A percentile compares a stretch with the other conserved stretches of the same genome.
These are phyloP conservation scores for Chrysoperla carnea DNA, from an alignment of 1,140 invertebrate genomes.

Conservation along the genomic window DNA sequence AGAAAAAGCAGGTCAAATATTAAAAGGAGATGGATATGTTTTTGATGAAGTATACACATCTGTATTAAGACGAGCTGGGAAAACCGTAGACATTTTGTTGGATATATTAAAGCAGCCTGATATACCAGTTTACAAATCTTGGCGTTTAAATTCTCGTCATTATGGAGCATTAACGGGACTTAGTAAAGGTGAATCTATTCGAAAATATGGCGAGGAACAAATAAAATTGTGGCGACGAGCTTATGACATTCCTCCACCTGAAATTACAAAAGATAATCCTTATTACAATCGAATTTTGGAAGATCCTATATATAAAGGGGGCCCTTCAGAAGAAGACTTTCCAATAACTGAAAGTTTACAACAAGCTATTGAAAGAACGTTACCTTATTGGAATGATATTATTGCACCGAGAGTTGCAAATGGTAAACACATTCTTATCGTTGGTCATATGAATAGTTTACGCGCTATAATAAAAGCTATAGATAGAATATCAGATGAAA, in stretches of 20 bases:
- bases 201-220: slow-evolving; percentile 46
- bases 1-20: slow-evolving; percentile 42
- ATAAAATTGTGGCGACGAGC: slow-evolving; percentile 47
- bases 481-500: slow-evolving; percentile 39
- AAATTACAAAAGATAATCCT: slow-evolving; percentile 31
- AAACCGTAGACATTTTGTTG: slow-evolving; percentile 40
- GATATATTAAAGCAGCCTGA: slow-evolving; percentile 34
- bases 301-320: slow-evolving; percentile 28
- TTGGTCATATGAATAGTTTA: slow-evolving; percentile 53
- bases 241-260: slow-evolving; percentile 44
- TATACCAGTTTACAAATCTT: slow-evolving; percentile 36
- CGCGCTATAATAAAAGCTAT: slow-evolving; percentile 52
- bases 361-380: slow-evolving; percentile 35
- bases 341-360: slow-evolving; percentile 49
- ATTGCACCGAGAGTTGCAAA: neutral
- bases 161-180: slow-evolving; percentile 53
- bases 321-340: slow-evolving; percentile 26
- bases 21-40: slow-evolving; percentile 43
- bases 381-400: slow-evolving; percentile 46
- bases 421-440: slow-evolving; percentile 32
- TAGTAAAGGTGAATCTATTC: slow-evolving; percentile 50
- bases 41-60: slow-evolving; percentile 57
- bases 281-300: slow-evolving; percentile 33
- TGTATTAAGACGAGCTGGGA: slow-evolving; percentile 39
- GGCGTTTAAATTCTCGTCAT: slow-evolving; percentile 55